phyloP scores from a whole-genome alignment of 2,113 vertebrate genomes.

The Eublepharis macularius region DNA sequence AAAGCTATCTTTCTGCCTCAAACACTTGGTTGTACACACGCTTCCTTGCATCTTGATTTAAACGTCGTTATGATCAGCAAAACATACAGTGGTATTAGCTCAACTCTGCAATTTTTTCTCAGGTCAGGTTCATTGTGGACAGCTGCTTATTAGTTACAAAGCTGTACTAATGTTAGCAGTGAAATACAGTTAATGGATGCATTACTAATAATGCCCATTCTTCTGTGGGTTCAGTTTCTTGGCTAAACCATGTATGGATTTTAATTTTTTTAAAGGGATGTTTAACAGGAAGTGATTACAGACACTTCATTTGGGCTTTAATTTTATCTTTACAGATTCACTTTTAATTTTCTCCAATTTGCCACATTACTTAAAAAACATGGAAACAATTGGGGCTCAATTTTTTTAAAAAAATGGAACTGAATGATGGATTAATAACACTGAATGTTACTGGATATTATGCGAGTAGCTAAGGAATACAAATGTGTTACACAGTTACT shows the following conservation, averaged over 20 bases:
- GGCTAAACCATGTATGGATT: conserved; percentile 37
- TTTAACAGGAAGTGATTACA: conserved; percentile 39
- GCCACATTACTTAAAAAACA: conserved; percentile 40
- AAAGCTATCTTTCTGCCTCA: background rate
- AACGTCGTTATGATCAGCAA: conserved; percentile 30
- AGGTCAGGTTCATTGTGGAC: conserved; percentile 33
- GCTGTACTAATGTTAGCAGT: conserved; percentile 48
- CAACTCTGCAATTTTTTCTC: conserved; percentile 36
- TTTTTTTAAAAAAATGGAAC: background rate
- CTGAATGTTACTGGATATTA: background rate
- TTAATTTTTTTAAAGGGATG: conserved; percentile 46
- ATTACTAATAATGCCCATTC: conserved; percentile 47
- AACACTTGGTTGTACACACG: background rate
- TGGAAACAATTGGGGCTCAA: conserved; percentile 30
- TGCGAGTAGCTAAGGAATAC: background rate
- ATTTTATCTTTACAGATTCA: conserved; percentile 49
- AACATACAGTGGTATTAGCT: conserved; percentile 41
- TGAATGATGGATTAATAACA: background rate
- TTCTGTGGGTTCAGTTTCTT: conserved; percentile 50
- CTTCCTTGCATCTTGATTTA: conserved; percentile 29
- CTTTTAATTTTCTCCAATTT: conserved; percentile 55
- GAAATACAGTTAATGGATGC: conserved; percentile 23
- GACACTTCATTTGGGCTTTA: conserved; percentile 52
- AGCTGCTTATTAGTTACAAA: conserved; percentile 24
- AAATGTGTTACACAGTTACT: conserved; percentile 26